A percentile compares a stretch with the other conserved stretches of the same genome.
Evolutionary conservation across 1,140 invertebrate genomes (phyloP).

Genomic region (Drosophila rufa): DNA sequence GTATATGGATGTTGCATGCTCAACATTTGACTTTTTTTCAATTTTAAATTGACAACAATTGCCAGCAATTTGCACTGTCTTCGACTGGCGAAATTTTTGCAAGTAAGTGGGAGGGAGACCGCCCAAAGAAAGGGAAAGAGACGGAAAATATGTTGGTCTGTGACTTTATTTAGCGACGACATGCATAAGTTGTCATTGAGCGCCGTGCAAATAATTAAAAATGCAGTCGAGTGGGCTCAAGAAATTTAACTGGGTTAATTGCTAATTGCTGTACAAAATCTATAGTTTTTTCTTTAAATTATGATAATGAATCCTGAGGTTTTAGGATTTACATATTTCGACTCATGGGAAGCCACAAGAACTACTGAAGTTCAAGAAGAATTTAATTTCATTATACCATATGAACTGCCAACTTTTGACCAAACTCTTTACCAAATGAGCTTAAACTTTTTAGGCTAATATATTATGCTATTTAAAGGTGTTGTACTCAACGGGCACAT

Average conservation of each 20-base stretch:
- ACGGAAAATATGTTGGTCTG: slow-evolving; percentile 3
- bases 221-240: slow-evolving; percentile 27
- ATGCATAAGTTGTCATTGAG: slow-evolving; percentile 65
- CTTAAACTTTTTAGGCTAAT: neutral
- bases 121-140: neutral
- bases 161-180: slow-evolving; percentile 12
- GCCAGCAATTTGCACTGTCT: slow-evolving; percentile 66
- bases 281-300: neutral
- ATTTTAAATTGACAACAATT: slow-evolving; percentile 83
- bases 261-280: slow-evolving; percentile 26
- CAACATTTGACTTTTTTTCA: slow-evolving; percentile 82
- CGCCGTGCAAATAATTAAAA: slow-evolving; percentile 64
- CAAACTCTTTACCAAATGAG: neutral
- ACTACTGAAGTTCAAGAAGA: neutral
- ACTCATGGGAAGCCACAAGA: neutral
- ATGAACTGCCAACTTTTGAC: neutral
- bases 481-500: neutral
- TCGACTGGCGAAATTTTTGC: slow-evolving; percentile 31
- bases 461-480: neutral
- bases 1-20: slow-evolving; percentile 27
- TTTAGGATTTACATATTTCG: neutral
- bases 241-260: slow-evolving; percentile 42
- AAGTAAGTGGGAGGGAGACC: slow-evolving; percentile 19
- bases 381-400: neutral
- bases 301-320: neutral